These are phyloP conservation scores for Eupeodes luniger DNA, from an alignment of 2,888 invertebrate species.

Conservation along the genomic window DNA sequence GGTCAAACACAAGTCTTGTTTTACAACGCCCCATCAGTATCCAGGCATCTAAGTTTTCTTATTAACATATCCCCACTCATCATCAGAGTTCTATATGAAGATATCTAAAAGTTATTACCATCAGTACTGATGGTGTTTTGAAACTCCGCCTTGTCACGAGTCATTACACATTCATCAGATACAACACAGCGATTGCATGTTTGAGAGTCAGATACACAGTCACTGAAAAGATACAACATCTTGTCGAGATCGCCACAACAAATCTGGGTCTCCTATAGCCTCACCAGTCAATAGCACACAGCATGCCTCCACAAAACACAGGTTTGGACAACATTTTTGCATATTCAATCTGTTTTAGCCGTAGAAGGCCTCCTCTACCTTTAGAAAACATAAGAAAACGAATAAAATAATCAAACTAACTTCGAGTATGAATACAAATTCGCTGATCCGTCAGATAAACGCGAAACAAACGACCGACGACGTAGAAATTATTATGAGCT, in stretches of 20 bases:
- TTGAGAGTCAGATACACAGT: background rate
- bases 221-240: constrained; percentile 23
- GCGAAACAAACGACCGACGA: constrained; percentile 34
- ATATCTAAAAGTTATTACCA: background rate
- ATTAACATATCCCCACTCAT: constrained; percentile 69
- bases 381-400: constrained; percentile 5
- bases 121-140: no score
- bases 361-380: constrained; percentile 36
- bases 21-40: constrained; percentile 47
- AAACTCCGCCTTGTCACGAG: constrained; percentile 71
- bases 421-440: constrained; percentile 60
- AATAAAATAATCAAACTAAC: constrained; percentile 1
- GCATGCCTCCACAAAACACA: background rate
- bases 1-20: background rate
- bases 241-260: constrained; percentile 44
- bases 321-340: constrained; percentile 62
- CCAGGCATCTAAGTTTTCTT: constrained; percentile 18
- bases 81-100: constrained; percentile 7
- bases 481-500: constrained; percentile 48
- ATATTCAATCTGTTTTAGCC: constrained; percentile 66
- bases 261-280: constrained; percentile 23
- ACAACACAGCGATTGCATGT: constrained; percentile 37
- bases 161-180: constrained; percentile 75
- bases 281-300: background rate
- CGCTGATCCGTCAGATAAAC: constrained; percentile 45